phyloP scores from a whole-genome alignment of 2,888 invertebrate species.

The Eupithecia subfuscata region DNA sequence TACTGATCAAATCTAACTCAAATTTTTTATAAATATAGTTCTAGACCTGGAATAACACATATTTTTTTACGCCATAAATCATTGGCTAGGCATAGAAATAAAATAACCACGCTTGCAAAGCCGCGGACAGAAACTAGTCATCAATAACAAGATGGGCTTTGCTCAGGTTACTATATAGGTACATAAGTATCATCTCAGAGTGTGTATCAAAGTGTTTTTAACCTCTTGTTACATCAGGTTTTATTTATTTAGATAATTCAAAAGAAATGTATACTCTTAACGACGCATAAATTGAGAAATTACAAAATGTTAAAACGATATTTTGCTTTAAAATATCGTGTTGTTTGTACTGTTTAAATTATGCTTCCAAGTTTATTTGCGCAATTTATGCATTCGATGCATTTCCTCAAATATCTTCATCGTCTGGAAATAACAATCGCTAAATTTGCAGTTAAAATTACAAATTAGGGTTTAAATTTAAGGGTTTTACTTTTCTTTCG shows the following conservation, averaged over 20 bases:
- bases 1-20: too few species aligned
- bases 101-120: too few species aligned
- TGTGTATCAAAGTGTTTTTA: not conserved
- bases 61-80: too few species aligned
- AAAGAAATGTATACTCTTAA: not conserved
- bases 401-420: constrained; percentile 8
- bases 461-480: not conserved
- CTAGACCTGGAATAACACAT: too few species aligned
- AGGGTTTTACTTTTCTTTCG: not conserved
- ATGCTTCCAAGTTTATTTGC: constrained; percentile 3
- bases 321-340: not conserved
- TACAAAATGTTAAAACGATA: too few species aligned
- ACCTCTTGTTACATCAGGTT: not conserved
- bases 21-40: too few species aligned
- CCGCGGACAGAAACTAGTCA: too few species aligned
- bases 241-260: not conserved
- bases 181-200: not conserved
- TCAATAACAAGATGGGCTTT: too few species aligned
- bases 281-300: constrained; percentile 19
- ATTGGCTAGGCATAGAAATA: too few species aligned
- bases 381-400: not conserved
- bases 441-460: not conserved
- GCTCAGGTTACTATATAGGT: too few species aligned
- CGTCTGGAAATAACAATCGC: constrained; percentile 1
- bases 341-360: constrained; percentile 13